phyloP scores from a whole-genome alignment of 2,797 vertebrate species.

The Halcyon chelicuti region DNA sequence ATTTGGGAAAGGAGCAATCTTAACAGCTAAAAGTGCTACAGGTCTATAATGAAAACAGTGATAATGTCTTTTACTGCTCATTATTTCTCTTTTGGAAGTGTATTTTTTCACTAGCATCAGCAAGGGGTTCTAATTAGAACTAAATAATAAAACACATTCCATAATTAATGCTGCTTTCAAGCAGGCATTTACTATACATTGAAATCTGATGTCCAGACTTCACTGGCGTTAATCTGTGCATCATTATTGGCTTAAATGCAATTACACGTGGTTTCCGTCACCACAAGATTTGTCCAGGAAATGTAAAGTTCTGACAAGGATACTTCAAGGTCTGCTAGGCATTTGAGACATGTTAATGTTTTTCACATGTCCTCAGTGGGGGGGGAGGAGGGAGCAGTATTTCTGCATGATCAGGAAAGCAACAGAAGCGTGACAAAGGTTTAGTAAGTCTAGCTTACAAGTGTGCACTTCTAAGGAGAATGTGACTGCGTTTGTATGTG shows the following conservation, averaged over 20 bases:
- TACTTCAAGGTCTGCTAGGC: slow-evolving; percentile 43
- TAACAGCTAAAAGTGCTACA: neutral
- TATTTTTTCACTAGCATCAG: neutral
- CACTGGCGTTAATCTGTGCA: neutral
- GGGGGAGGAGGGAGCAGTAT: neutral
- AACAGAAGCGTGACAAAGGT: neutral
- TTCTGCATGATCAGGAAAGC: neutral
- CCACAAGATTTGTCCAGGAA: neutral
- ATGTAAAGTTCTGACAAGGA: slow-evolving; percentile 16
- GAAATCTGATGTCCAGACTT: neutral
- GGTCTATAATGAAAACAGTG: neutral
- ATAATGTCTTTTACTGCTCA: neutral
- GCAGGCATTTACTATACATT: neutral
- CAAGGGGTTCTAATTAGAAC: slow-evolving; percentile 9
- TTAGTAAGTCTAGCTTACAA: neutral
- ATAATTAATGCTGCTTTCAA: slow-evolving; percentile 32
- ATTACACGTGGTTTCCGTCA: neutral
- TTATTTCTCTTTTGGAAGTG: neutral
- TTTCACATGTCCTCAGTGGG: slow-evolving; percentile 1
- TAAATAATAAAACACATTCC: neutral
- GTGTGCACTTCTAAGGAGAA: neutral
- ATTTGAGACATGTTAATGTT: slow-evolving; percentile 44
- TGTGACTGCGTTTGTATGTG: neutral
- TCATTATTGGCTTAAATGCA: neutral
- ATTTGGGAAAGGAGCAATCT: neutral